Conservation (phyloP, 2,888 invertebrate genomes). For the Diadegma fenestrale region DNA sequence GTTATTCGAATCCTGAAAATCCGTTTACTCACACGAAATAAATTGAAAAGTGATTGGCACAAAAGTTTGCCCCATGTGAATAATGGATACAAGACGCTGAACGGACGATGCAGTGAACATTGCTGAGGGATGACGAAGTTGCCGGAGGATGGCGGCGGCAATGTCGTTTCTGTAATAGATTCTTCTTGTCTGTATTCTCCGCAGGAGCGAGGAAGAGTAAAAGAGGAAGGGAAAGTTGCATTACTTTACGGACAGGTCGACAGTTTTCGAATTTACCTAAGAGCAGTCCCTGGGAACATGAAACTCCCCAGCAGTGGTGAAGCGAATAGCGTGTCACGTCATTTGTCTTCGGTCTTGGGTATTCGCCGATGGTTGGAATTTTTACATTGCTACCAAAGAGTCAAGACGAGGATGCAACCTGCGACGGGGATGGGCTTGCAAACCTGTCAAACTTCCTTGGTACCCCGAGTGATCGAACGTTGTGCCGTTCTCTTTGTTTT, state of each 20-base stretch:
- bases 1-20: constrained; percentile 21
- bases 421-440: constrained; percentile 37
- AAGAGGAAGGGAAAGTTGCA: constrained; percentile 46
- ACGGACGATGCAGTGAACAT: constrained; percentile 50
- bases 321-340: constrained; percentile 57
- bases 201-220: constrained; percentile 4
- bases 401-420: constrained; percentile 28
- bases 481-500: constrained; percentile 33
- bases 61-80: constrained; percentile 45
- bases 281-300: constrained; percentile 57
- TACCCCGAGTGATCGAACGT: constrained; percentile 65
- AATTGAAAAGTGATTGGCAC: constrained; percentile 49
- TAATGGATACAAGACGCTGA: constrained; percentile 40
- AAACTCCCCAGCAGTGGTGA: constrained; percentile 40
- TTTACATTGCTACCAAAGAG: constrained; percentile 52
- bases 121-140: constrained; percentile 50
- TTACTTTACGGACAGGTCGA: constrained; percentile 65
- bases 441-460: constrained; percentile 63
- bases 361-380: constrained; percentile 63
- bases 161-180: constrained; percentile 65
- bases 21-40: constrained; percentile 38
- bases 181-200: constrained; percentile 60
- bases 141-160: constrained; percentile 44
- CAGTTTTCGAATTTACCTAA: constrained; percentile 70
- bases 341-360: constrained; percentile 65